phyloP scores from a whole-genome alignment of 92 coral and sea anemone species.

The Phenganax stokvisi region DNA sequence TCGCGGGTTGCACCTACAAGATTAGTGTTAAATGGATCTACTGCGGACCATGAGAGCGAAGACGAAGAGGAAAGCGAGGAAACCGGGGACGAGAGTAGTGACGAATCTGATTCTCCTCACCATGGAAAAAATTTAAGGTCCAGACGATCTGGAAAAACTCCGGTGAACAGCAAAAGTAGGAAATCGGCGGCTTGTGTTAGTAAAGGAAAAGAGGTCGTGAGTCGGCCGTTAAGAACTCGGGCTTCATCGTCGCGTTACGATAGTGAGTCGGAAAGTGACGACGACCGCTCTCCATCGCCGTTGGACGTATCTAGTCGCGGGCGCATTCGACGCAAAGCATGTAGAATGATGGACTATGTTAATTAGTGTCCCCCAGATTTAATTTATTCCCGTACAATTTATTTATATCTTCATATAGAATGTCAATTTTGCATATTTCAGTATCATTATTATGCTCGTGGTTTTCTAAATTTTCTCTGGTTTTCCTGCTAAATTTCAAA shows the following conservation, averaged over 20 bases:
- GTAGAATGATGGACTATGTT: slow-evolving; percentile 84
- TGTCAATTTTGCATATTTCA: neutral
- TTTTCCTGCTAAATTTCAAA: too few species aligned
- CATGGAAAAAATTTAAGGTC: neutral
- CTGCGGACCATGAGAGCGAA: slow-evolving; percentile 42
- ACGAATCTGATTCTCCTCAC: slow-evolving; percentile 22
- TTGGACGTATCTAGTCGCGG: slow-evolving; percentile 87
- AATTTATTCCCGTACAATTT: neutral
- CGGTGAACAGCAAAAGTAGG: neutral
- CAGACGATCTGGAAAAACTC: slow-evolving; percentile 19
- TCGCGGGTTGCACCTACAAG: slow-evolving; percentile 54
- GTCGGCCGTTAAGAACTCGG: slow-evolving; percentile 24
- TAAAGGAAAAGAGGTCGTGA: slow-evolving; percentile 31
- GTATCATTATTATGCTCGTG: neutral
- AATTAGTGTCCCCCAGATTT: slow-evolving; percentile 44
- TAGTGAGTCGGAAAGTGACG: slow-evolving; percentile 88
- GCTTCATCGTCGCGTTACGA: slow-evolving; percentile 64
- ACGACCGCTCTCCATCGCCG: slow-evolving; percentile 46
- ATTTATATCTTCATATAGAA: neutral
- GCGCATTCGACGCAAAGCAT: slow-evolving; percentile 84
- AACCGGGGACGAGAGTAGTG: slow-evolving; percentile 37
- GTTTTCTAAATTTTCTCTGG: neutral
- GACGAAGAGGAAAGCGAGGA: slow-evolving; percentile 38
- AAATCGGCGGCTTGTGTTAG: neutral
- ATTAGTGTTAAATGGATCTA: slow-evolving; percentile 32